Conservation (phyloP, 1,140 invertebrate genomes). For the Nautilus pompilius region DNA sequence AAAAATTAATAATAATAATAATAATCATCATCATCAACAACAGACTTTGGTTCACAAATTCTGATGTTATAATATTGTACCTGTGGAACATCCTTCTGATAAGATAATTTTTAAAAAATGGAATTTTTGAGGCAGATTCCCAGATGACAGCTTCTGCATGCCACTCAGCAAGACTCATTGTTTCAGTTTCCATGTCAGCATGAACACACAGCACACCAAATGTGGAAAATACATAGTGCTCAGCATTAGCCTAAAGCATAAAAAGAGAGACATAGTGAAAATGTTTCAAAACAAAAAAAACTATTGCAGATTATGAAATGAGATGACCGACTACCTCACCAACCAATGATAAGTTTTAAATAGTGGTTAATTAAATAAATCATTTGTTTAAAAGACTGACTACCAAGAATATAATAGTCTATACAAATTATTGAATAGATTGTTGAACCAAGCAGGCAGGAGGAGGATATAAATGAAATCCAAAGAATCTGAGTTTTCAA, state of each 20-base stretch:
- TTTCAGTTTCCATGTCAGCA: conserved; percentile 39
- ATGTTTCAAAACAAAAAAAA: background rate
- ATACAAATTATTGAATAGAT: too few relatives aligned
- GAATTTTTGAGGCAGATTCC: conserved; percentile 46
- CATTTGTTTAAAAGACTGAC: too few relatives aligned
- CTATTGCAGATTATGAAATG: background rate
- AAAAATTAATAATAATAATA: too few relatives aligned
- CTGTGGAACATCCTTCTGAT: conserved; percentile 40
- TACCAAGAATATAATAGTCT: too few relatives aligned
- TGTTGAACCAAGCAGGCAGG: too few relatives aligned
- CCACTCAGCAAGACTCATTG: conserved; percentile 49
- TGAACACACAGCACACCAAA: conserved; percentile 52
- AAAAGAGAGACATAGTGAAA: too few relatives aligned
- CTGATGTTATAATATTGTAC: conserved; percentile 24
- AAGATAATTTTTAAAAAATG: conserved; percentile 54
- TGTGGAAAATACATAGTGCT: conserved; percentile 53
- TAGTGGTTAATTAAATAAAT: too few relatives aligned
- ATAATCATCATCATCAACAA: too few relatives aligned
- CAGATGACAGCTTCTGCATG: conserved; percentile 49
- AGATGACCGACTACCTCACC: too few relatives aligned
- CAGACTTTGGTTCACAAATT: background rate
- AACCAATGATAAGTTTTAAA: too few relatives aligned
- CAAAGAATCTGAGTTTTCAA: too few relatives aligned
- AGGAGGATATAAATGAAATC: too few relatives aligned
- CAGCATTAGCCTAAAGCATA: conserved; percentile 38